Conservation (phyloP, 2,888 invertebrate genomes). For the Leucophenga maculata region DNA sequence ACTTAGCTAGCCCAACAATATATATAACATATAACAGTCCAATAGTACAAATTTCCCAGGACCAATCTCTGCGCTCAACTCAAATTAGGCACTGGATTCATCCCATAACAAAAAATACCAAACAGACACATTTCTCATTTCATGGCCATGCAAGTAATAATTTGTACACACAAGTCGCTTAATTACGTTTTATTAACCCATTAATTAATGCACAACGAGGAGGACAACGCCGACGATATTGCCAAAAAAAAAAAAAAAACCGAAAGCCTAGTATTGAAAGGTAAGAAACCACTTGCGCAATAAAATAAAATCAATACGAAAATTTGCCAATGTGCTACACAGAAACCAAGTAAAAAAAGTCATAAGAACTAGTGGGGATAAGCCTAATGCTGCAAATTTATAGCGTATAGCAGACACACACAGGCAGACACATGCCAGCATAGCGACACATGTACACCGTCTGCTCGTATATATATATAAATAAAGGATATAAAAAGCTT, state of each 20-base stretch:
- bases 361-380: neutral
- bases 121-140: too few relatives aligned
- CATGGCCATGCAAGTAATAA: slow-evolving; percentile 10
- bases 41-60: too few relatives aligned
- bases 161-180: slow-evolving; percentile 53
- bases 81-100: slow-evolving; percentile 44
- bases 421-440: neutral
- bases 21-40: too few relatives aligned
- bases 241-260: neutral
- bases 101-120: too few relatives aligned
- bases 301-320: slow-evolving; percentile 4
- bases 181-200: slow-evolving; percentile 63
- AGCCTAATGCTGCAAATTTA: slow-evolving; percentile 4
- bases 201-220: slow-evolving; percentile 47
- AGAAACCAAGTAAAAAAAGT: neutral
- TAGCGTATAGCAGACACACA: neutral
- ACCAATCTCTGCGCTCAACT: slow-evolving; percentile 33
- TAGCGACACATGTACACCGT: neutral
- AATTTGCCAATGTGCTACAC: neutral
- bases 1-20: too few relatives aligned
- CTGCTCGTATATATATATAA: neutral
- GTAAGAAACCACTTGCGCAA: neutral
- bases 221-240: neutral
- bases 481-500: neutral
- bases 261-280: neutral